These are phyloP conservation scores for Mesochorus sp. DNA, from an alignment of 2,888 invertebrate species.

Conservation along the genomic window DNA sequence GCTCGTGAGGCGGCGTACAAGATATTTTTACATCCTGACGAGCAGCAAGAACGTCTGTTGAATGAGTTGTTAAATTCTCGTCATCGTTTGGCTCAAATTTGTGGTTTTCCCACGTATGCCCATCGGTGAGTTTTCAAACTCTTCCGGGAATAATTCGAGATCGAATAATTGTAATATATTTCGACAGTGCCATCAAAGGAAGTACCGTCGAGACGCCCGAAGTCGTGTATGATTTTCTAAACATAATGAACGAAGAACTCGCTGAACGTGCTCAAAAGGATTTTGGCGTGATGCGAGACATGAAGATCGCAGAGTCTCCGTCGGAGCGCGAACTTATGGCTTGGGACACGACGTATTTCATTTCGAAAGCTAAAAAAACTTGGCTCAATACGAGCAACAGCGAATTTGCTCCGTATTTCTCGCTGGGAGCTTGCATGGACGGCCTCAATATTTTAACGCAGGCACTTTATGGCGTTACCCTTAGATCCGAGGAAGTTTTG, in stretches of 20 bases:
- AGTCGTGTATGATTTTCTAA: slow-evolving; percentile 91
- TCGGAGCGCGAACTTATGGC: slow-evolving; percentile 78
- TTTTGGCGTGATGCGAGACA: slow-evolving; percentile 88
- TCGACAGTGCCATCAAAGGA: slow-evolving; percentile 90
- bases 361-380: slow-evolving; percentile 88
- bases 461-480: slow-evolving; percentile 91
- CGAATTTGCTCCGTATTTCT: slow-evolving; percentile 93
- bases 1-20: slow-evolving; percentile 95
- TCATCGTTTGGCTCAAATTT: slow-evolving; percentile 91
- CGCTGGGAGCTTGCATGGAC: slow-evolving; percentile 97
- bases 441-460: slow-evolving; percentile 95
- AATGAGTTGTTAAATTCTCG: slow-evolving; percentile 88
- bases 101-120: slow-evolving; percentile 95
- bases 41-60: slow-evolving; percentile 89
- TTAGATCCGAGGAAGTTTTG: slow-evolving; percentile 86
- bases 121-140: slow-evolving; percentile 85
- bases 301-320: slow-evolving; percentile 85
- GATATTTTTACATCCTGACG: slow-evolving; percentile 91
- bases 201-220: slow-evolving; percentile 93
- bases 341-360: slow-evolving; percentile 96
- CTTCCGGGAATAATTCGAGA: neutral
- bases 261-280: slow-evolving; percentile 88
- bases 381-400: slow-evolving; percentile 87
- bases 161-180: neutral
- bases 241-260: slow-evolving; percentile 88